Evolutionary conservation across 2,113 vertebrate genomes (phyloP), one percentile per base, ranked within the genome.

Genomic region (Cygnus buccinator): DNA sequence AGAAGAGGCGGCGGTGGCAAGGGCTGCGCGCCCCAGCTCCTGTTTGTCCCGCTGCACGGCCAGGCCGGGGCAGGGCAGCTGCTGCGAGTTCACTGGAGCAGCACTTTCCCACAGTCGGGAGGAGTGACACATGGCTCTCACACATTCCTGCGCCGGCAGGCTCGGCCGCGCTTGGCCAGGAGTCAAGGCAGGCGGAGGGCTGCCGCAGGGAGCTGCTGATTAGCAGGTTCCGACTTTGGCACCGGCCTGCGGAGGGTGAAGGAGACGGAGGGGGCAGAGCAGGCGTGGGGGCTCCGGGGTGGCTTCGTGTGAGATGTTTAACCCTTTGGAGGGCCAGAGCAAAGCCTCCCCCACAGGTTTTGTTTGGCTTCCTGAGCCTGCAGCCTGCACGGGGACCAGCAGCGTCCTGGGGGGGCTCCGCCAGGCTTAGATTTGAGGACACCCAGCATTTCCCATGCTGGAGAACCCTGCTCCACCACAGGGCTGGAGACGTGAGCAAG

Each of bases 101-200:
- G 98, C 98, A 98, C 98, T 99, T 99, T 99, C 99, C 99, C 99
- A 99, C 99, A 99, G 99, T 99, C 99, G 98, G 98, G 98, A 99
- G 98, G 98, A 98, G 98, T 99, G 99, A 99, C 99, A 99, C 99
- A 99, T 99, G 99, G 99, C 98, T 99, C 98, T 99, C 98, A 98
- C 99, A 99, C 99, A 99, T 99, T 99, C 99, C 99, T 98, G 98
- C 97, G 98, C 98, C 98, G 97, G 98, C 98, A 98, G 98, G 98
- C 97, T 97, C 97, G 96, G 98, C 98, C 97, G 92, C 87, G 96
- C 97, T 97, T 98, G 98, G 98, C 98, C 90, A 12, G 73, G 96
- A 97, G 98, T 98, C 97, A 98, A 98, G 97, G 95, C 97, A 93
- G 97, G 71, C 95, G 90, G 96, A 91, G 93, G 91, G 88, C 95